These are phyloP conservation scores for Platichthys flesus DNA, from an alignment of 2,113 vertebrate species.

Conservation along the genomic window DNA sequence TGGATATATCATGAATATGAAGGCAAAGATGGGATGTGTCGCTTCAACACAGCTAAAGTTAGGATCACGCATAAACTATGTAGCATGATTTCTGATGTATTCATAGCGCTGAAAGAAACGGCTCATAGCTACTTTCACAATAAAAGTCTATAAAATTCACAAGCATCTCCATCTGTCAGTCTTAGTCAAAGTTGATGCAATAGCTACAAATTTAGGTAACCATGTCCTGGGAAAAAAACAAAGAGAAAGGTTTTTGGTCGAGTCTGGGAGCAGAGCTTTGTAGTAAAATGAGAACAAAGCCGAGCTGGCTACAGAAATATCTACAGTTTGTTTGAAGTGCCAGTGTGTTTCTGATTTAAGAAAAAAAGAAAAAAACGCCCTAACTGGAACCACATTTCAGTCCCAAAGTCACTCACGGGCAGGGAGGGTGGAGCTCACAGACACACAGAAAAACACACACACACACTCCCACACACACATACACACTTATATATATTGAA, in stretches of 20 bases:
- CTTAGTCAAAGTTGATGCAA: constrained; percentile 30
- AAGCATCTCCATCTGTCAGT: constrained; percentile 33
- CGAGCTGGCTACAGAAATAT: constrained; percentile 68
- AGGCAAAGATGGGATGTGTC: constrained; percentile 18
- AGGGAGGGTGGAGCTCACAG: constrained; percentile 71
- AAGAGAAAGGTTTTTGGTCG: constrained; percentile 9
- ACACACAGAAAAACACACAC: constrained; percentile 8
- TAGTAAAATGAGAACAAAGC: constrained; percentile 74
- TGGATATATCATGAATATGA: background rate
- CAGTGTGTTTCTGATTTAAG: constrained; percentile 73
- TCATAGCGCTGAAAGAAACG: constrained; percentile 9
- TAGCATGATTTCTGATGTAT: constrained; percentile 4
- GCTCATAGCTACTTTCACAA: constrained; percentile 5
- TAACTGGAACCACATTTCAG: constrained; percentile 82
- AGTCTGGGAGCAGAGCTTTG: constrained; percentile 59
- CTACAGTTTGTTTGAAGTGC: constrained; percentile 76
- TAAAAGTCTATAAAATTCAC: constrained; percentile 23
- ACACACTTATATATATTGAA: constrained; percentile 45
- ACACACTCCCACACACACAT: constrained; percentile 25
- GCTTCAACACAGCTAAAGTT: constrained; percentile 29
- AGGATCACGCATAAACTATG: constrained; percentile 1
- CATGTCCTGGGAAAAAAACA: constrained; percentile 1
- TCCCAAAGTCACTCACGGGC: constrained; percentile 71
- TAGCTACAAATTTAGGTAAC: constrained; percentile 25
- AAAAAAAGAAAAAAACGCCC: constrained; percentile 41